These are phyloP conservation scores for Carposina sasakii DNA, from an alignment of 1,140 invertebrate species.

Conservation along the genomic window DNA sequence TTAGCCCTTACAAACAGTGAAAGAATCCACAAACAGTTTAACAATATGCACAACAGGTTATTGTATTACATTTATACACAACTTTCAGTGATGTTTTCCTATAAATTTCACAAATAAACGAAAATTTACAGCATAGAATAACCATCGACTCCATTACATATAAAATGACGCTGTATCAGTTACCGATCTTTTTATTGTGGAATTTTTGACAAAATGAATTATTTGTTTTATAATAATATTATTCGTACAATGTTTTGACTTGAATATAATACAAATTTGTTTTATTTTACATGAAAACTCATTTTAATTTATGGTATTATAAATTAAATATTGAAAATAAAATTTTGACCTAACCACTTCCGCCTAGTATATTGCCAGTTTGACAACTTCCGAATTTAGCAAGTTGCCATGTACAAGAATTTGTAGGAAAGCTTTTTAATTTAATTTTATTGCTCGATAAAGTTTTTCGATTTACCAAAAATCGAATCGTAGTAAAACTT, in stretches of 20 bases:
- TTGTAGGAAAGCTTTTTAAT: no score
- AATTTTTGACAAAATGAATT: slow-evolving; percentile 34
- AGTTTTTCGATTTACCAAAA: no score
- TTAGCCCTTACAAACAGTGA: slow-evolving; percentile 30
- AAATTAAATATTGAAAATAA: background rate
- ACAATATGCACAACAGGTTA: slow-evolving; percentile 44
- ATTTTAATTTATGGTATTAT: background rate
- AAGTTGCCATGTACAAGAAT: no score
- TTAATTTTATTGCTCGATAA: no score
- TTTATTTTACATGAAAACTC: slow-evolving; percentile 1
- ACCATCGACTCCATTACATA: slow-evolving; percentile 72
- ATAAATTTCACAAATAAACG: slow-evolving; percentile 43
- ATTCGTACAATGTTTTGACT: slow-evolving; percentile 4
- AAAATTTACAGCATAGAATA: slow-evolving; percentile 45
- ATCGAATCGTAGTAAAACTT: no score
- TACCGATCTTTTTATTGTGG: slow-evolving; percentile 41
- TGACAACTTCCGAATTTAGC: slow-evolving; percentile 66
- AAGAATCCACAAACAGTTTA: slow-evolving; percentile 51
- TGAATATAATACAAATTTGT: slow-evolving; percentile 1
- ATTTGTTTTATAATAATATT: slow-evolving; percentile 6
- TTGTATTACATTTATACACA: slow-evolving; percentile 34
- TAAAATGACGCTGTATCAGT: slow-evolving; percentile 69
- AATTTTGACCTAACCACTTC: slow-evolving; percentile 19
- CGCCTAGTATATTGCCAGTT: slow-evolving; percentile 60
- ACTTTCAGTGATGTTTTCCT: slow-evolving; percentile 49